Conservation (phyloP, 2,113 vertebrate species). For the Hydropotes inermis region DNA sequence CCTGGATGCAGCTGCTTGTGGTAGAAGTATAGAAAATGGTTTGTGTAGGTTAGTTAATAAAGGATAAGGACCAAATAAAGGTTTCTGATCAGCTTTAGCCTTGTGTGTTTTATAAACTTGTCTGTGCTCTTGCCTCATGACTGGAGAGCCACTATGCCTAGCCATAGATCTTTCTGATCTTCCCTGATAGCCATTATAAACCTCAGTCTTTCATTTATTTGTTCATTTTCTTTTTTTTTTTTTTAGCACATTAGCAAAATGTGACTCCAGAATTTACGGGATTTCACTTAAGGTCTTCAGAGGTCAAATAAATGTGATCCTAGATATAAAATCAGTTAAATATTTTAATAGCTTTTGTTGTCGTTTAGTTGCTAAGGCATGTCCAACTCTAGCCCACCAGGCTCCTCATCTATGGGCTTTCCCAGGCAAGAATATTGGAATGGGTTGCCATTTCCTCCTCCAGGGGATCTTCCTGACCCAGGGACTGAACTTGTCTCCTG, state of each 20-base stretch:
- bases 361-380: not conserved
- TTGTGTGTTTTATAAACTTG: not conserved
- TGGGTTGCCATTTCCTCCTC: not conserved
- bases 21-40: not conserved
- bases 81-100: not conserved
- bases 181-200: not conserved
- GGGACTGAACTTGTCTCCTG: not conserved
- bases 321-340: conserved; percentile 21
- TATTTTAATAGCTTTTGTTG: not conserved
- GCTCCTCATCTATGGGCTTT: not conserved
- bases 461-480: not conserved
- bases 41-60: not conserved
- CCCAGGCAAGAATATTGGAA: not conserved
- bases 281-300: not conserved
- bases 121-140: not conserved
- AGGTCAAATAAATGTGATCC: not conserved
- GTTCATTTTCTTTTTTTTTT: not conserved
- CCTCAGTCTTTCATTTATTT: not conserved
- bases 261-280: not conserved
- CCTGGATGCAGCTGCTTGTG: not conserved
- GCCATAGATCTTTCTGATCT: not conserved
- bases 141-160: not conserved
- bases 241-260: not conserved
- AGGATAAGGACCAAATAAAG: conserved; percentile 52
- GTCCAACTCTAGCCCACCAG: not conserved